Evolutionary conservation across 2,113 vertebrate genomes (phyloP), one percentile per base, ranked within the genome.

Genomic region (Mesitornis unicolor): DNA sequence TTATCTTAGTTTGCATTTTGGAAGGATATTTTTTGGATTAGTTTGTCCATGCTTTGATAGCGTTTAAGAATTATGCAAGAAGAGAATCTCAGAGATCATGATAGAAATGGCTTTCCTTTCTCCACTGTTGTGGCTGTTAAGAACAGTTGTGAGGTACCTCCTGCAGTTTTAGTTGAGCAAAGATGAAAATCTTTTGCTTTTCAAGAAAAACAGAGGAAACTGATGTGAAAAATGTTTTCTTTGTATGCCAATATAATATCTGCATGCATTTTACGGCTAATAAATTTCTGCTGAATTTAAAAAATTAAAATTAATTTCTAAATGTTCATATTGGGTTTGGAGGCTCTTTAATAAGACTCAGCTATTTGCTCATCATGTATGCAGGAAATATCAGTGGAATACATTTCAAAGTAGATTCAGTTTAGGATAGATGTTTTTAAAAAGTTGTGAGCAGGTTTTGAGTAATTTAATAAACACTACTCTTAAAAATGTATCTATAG

Each of bases 401-500:
- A 13, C 26, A 71, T 92, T 78, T 38, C 22, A 11, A 63, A 68
- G 11, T 35, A 84, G 26, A 35, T 31, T 36, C 11, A 43, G 56
- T 28, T 10, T 78, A n/a, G 16, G 26, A 60, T 38, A 68, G 20
- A 33, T 89, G 33, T 36, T 95, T 26, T 59, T 59, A 42, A 38
- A 69, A 82, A 65, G 29, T 9, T 74, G 12, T 71, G 16, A 51
- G 19, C 16, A 29, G 17, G 2, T 82, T 82, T 81, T 87, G 57
- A 65, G 42, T 9, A 22, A 28, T 85, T 79, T 60, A n/a, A n/a
- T n/a, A n/a, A n/a, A n/a, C n/a, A n/a, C n/a, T n/a, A 36, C 29
- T 73, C 76, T 17, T 36, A 42, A 54, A 57, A 90, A 9, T 16
- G 9, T 0, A 0, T 53, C 28, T 3, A 0, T 48, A 77, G 51